These are phyloP conservation scores for Pollenia angustigena DNA, from an alignment of 2,888 invertebrate genomes.

Conservation along the genomic window DNA sequence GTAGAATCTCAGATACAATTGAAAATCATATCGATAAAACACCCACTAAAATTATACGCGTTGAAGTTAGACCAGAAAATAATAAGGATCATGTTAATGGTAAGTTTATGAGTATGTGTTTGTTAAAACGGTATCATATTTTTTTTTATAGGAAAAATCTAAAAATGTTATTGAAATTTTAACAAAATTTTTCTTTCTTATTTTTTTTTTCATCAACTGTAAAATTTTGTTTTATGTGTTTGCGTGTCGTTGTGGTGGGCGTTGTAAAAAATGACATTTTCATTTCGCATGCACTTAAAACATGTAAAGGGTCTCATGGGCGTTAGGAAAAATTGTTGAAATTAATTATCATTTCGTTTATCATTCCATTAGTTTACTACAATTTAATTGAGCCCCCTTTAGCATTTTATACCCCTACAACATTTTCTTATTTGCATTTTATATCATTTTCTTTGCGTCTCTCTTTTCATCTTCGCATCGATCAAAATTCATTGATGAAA, in stretches of 20 bases:
- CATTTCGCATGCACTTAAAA: constrained; percentile 9
- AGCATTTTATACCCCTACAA: constrained; percentile 39
- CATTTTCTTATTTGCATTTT: constrained; percentile 38
- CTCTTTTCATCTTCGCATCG: constrained; percentile 64
- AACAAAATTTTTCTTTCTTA: constrained; percentile 43
- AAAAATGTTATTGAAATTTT: constrained; percentile 1
- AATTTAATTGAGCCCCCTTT: constrained; percentile 15
- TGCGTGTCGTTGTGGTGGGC: constrained; percentile 36
- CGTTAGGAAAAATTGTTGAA: constrained; percentile 77
- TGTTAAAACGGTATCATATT: background rate
- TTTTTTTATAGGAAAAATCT: background rate
- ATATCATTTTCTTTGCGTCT: constrained; percentile 68
- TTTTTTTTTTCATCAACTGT: constrained; percentile 42
- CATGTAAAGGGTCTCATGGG: constrained; percentile 80
- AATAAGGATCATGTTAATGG: constrained; percentile 82
- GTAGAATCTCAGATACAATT: constrained; percentile 84
- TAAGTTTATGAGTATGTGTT: constrained; percentile 71
- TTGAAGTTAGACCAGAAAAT: constrained; percentile 88
- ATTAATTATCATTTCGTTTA: constrained; percentile 55
- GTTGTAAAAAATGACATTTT: constrained; percentile 11
- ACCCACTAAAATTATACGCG: constrained; percentile 90
- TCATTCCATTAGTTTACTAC: constrained; percentile 70
- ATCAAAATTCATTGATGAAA: constrained; percentile 45
- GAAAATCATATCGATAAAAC: constrained; percentile 87
- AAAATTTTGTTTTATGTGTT: constrained; percentile 47